phyloP scores from a whole-genome alignment of 37 sponge, comb jelly and placozoan species.

The Tethya wilhelma region DNA sequence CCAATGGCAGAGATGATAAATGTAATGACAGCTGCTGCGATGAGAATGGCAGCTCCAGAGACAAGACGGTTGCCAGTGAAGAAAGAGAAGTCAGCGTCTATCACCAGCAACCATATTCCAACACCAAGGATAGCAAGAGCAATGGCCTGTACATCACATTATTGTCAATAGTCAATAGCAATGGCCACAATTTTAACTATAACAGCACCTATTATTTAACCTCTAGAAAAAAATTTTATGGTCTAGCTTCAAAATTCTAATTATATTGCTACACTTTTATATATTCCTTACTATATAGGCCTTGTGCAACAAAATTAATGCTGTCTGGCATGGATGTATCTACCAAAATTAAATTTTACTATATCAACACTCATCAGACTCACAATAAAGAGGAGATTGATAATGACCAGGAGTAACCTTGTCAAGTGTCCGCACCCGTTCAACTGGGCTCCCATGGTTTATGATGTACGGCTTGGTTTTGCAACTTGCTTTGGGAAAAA shows the following conservation, averaged over 20 bases:
- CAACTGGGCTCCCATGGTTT: too few relatives aligned
- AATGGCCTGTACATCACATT: conserved; percentile 12
- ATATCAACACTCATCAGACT: conserved; percentile 8
- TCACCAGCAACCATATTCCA: conserved; percentile 34
- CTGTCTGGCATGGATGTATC: too few relatives aligned
- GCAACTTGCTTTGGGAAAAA: too few relatives aligned
- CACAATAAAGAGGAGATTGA: conserved; percentile 39
- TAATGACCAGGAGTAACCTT: conserved; percentile 16
- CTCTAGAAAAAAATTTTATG: too few relatives aligned
- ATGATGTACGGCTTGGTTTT: too few relatives aligned
- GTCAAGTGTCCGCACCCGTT: conserved; percentile 27
- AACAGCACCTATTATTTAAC: too few relatives aligned
- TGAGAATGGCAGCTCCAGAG: conserved; percentile 35
- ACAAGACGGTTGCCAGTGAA: conserved; percentile 37
- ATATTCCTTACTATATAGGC: too few relatives aligned
- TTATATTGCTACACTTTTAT: too few relatives aligned
- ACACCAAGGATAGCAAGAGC: conserved; percentile 9
- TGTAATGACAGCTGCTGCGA: conserved; percentile 36
- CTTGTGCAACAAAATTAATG: too few relatives aligned
- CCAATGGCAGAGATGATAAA: conserved; percentile 35
- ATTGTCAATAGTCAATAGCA: not conserved
- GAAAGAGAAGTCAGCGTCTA: conserved; percentile 11
- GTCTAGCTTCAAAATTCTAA: too few relatives aligned
- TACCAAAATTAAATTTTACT: not conserved
- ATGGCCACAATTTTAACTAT: too few relatives aligned